Evolutionary conservation across 2,888 invertebrate genomes (phyloP).

Genomic region (Microdon myrmicae): DNA sequence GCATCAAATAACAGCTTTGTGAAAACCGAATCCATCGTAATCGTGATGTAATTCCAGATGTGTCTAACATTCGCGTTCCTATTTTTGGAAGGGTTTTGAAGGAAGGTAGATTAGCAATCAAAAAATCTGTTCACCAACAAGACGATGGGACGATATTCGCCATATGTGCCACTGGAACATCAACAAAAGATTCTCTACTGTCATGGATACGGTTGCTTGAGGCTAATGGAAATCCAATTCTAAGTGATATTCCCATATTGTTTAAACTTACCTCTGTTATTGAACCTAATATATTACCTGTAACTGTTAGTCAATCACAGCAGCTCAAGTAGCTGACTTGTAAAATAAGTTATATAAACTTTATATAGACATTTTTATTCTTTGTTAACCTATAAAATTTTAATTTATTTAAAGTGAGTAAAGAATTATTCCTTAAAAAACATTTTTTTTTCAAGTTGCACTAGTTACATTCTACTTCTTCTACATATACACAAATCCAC

Average conservation of each 20-base stretch:
- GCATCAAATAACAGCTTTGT: slow-evolving; percentile 1
- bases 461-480: no score
- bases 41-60: slow-evolving; percentile 69
- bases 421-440: no score
- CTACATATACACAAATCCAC: no score
- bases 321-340: slow-evolving; percentile 9
- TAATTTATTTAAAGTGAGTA: no score
- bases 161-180: slow-evolving; percentile 90
- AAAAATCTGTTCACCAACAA: slow-evolving; percentile 87
- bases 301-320: slow-evolving; percentile 5
- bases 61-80: slow-evolving; percentile 74
- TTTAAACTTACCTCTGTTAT: slow-evolving; percentile 79
- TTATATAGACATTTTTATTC: no score
- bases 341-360: slow-evolving; percentile 41
- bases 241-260: slow-evolving; percentile 82
- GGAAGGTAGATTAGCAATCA: slow-evolving; percentile 65
- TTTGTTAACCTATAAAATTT: no score
- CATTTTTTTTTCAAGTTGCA: no score
- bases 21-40: neutral
- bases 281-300: slow-evolving; percentile 40
- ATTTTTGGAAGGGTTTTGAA: slow-evolving; percentile 67
- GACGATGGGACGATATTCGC: slow-evolving; percentile 89
- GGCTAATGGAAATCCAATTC: slow-evolving; percentile 76
- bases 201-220: slow-evolving; percentile 90
- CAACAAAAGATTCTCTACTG: slow-evolving; percentile 89